Evolutionary conservation across 2,888 invertebrate species (phyloP).

Genomic region (Temnothorax unifasciatus): DNA sequence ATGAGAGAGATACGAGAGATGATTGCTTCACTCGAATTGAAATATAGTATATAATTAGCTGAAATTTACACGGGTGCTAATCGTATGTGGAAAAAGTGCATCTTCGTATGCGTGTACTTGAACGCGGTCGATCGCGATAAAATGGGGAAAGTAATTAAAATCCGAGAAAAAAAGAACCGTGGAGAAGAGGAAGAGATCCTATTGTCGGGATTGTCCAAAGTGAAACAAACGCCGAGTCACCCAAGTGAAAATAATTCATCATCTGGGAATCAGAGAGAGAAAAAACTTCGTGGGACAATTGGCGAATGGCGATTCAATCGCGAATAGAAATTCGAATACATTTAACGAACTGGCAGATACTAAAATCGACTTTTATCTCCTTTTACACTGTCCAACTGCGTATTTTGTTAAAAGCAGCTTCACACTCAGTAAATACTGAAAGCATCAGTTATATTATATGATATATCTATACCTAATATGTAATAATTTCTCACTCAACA

Average conservation of each 20-base stretch:
- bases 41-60: slow-evolving; percentile 16
- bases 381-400: background rate
- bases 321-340: slow-evolving; percentile 10
- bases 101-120: background rate
- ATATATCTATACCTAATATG: too few species aligned
- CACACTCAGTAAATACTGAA: background rate
- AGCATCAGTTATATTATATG: too few species aligned
- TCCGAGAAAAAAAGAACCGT: slow-evolving; percentile 1
- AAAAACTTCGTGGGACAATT: slow-evolving; percentile 58
- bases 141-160: slow-evolving; percentile 53
- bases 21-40: slow-evolving; percentile 5
- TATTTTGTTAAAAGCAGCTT: slow-evolving; percentile 3
- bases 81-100: slow-evolving; percentile 35
- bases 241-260: slow-evolving; percentile 72
- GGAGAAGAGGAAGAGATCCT: slow-evolving; percentile 22
- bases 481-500: too few species aligned
- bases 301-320: slow-evolving; percentile 58
- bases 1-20: slow-evolving; percentile 9
- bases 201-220: slow-evolving; percentile 37
- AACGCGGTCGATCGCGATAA: slow-evolving; percentile 42
- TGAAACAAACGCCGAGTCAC: slow-evolving; percentile 37
- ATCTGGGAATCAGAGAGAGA: slow-evolving; percentile 59
- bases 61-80: slow-evolving; percentile 19
- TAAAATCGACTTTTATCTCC: background rate
- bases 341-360: background rate